These are phyloP conservation scores for Aspidiotus destructor DNA, from an alignment of 2,888 invertebrate genomes.

Conservation along the genomic window DNA sequence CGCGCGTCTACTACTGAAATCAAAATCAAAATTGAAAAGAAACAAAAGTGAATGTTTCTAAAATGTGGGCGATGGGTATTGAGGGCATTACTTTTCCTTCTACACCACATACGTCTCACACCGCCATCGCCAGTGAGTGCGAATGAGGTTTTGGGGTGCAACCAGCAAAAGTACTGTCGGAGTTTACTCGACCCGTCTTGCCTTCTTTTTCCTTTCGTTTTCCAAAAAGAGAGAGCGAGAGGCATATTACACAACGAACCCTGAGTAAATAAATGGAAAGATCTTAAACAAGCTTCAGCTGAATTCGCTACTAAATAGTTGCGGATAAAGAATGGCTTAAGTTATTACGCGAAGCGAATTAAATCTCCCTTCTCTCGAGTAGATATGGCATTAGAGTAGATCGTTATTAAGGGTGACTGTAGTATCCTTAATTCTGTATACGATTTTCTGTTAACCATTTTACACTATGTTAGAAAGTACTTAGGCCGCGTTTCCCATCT, in stretches of 20 bases:
- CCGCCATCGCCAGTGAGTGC: too few relatives aligned
- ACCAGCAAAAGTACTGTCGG: too few relatives aligned
- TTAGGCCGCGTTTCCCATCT: slow-evolving; percentile 17
- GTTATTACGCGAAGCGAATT: slow-evolving; percentile 35
- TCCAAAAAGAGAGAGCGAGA: neutral
- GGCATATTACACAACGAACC: neutral
- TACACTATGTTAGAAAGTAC: neutral
- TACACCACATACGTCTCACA: too few relatives aligned
- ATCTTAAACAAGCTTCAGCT: slow-evolving; percentile 19
- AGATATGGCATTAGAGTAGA: neutral
- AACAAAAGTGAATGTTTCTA: too few relatives aligned
- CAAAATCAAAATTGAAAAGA: too few relatives aligned
- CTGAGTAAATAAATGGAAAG: slow-evolving; percentile 26
- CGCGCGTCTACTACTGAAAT: too few relatives aligned
- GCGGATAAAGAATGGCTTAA: slow-evolving; percentile 34
- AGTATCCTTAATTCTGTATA: slow-evolving; percentile 16
- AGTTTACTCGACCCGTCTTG: too few relatives aligned
- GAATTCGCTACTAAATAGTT: slow-evolving; percentile 29
- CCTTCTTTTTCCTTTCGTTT: neutral
- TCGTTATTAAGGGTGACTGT: slow-evolving; percentile 25
- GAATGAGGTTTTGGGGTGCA: too few relatives aligned
- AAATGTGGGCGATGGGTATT: too few relatives aligned
- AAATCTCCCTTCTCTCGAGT: slow-evolving; percentile 34
- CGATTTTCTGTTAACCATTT: slow-evolving; percentile 18
- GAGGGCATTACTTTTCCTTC: too few relatives aligned